Conservation (phyloP, 2,888 invertebrate genomes). For the Orgyia antiqua region DNA sequence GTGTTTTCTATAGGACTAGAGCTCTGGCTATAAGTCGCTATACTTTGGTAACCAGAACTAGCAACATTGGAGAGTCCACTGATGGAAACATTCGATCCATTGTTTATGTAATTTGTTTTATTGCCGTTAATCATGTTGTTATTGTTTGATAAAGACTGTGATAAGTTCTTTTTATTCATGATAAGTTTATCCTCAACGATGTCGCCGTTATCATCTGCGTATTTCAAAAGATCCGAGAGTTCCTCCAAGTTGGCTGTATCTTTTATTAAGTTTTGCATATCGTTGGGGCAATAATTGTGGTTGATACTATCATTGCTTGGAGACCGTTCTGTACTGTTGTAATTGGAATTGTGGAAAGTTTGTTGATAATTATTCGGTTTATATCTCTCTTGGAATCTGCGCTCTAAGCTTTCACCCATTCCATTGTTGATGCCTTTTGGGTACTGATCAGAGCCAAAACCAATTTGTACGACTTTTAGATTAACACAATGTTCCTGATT, state of each 20-base stretch:
- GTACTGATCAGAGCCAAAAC: slow-evolving; percentile 77
- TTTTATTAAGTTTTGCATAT: slow-evolving; percentile 65
- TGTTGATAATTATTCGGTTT: slow-evolving; percentile 64
- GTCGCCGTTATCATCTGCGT: slow-evolving; percentile 84
- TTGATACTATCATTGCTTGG: slow-evolving; percentile 68
- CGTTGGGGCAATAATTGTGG: slow-evolving; percentile 63
- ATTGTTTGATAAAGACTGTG: slow-evolving; percentile 62
- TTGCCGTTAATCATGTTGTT: slow-evolving; percentile 66
- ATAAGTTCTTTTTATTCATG: slow-evolving; percentile 69
- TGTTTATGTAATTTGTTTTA: slow-evolving; percentile 73
- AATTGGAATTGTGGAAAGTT: slow-evolving; percentile 63
- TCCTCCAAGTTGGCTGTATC: slow-evolving; percentile 83
- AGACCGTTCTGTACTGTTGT: slow-evolving; percentile 56
- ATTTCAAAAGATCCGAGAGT: slow-evolving; percentile 83
- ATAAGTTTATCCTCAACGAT: slow-evolving; percentile 69
- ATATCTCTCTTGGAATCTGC: slow-evolving; percentile 73
- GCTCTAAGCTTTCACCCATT: slow-evolving; percentile 62
- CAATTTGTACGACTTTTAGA: slow-evolving; percentile 80
- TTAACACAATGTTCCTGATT: slow-evolving; percentile 75
- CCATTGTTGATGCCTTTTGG: slow-evolving; percentile 75
- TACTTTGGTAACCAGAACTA: slow-evolving; percentile 93
- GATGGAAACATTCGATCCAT: slow-evolving; percentile 88
- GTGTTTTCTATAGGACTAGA: slow-evolving; percentile 89
- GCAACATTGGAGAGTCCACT: slow-evolving; percentile 88
- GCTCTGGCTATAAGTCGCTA: slow-evolving; percentile 91